Evolutionary conservation across 2,888 invertebrate genomes (phyloP), one percentile per base, ranked within the genome.

Genomic region (Chloroclysta siterata): DNA sequence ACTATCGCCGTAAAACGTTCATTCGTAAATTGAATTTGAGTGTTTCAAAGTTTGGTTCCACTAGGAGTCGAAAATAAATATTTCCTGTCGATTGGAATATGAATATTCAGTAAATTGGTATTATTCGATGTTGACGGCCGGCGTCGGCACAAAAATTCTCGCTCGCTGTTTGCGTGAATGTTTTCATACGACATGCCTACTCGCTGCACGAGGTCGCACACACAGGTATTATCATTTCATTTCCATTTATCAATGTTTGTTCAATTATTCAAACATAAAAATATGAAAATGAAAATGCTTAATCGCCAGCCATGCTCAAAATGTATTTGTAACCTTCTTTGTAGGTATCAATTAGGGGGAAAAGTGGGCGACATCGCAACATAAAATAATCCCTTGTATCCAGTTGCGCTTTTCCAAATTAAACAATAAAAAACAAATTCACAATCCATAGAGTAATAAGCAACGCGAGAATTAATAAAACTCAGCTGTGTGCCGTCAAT

Each of bases 61-160:
- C 17, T 59, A 10, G 41, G 44, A 63, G 56, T 63, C 36, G 53
- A 44, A 63, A 59, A 54, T 51, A 59, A 63, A 63, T 63, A 54
- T 54, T 60, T 57, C 41, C 48, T 52, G 64, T 47, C 60, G 62
- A 66, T 66, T 59, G 60, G 48, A 36, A 60, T 57, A 59, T 69
- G 57, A 69, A 69, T 69, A 69, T 66, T 66, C 48, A 69, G 42
- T n/a, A 11, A 47, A 56, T 39, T 57, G 28, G 53, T 52, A 57
- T 54, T 28, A 50, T 53, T 51, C 41, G 44, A 11, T 42, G 15
- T 47, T 42, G 63, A 15, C 15, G n/a, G 46, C 44, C 44, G 51
- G 50, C 58, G 39, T 7, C 42, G 63, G 39, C 66, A 57, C 63
- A 54, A 51, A 57, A 56, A 8, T 5, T 8, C n/a, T 33, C 33